Base-by-base conservation (phyloP, 2,797 vertebrate species). In the Onychomys leucogaster region DNA sequence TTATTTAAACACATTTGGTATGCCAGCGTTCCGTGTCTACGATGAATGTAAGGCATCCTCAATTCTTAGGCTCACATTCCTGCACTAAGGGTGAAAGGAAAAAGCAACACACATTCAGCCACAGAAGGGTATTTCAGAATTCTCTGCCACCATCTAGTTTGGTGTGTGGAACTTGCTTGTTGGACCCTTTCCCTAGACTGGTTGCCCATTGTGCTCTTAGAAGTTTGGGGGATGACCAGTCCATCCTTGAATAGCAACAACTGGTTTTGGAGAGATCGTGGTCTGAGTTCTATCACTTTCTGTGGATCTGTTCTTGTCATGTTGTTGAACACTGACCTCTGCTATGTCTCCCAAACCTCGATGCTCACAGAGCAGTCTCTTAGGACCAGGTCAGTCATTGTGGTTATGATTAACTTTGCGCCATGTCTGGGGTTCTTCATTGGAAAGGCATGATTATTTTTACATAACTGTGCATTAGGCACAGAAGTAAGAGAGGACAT, bases 391-490 rank as follows among this genome's bases (percentile, higher is more conserved):
- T 81, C 55, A 46, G 5, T 90, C 49, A 57, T 57, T 61, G 11
- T 85, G 16, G 25, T 46, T 41, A 12, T 37, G 13, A 27, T 91
- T 78, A 55, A 57, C 71, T 94, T 89, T 96, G 69, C 27, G 43
- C 46, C 1, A 0, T 73, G 55, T 19, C 23, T 59, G 84, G 13
- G 32, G 9, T 59, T 93, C 12, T 86, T 89, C 19, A 9, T 76
- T 94, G 59, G 75, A 94, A 78, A 57, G 63, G 25, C 23, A 73
- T 32, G 52, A 59, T 95, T 76, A 34, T 49, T 92, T 57, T 73
- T 90, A 29, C 25, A 32, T 91, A 89, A 46, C 46, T 52, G 0
- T 85, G 4, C 27, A 34, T 8, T 83, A 82, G 88, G 37, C 61
- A 37, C 29, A 61, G 41, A 89, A 65, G 6, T 81, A 90, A 84